Conservation (phyloP, 37 sponge, comb jelly and placozoan genomes). For the Petrosia ficiformis region DNA sequence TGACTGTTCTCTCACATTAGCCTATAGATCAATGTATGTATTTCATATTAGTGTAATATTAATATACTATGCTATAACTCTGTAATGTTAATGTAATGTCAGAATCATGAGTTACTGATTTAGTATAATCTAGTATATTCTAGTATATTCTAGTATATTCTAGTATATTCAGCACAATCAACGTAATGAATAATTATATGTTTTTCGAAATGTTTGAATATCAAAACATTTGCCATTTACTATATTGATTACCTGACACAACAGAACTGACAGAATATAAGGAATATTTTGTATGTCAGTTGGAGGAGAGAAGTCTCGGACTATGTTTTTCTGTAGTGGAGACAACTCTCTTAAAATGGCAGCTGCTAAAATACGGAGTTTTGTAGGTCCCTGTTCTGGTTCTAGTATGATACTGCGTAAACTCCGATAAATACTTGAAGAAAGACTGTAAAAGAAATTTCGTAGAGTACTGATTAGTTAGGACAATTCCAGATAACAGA, state of each 20-base stretch:
- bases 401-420: slow-evolving; percentile 56
- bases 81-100: too few relatives aligned
- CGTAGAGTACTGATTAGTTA: neutral
- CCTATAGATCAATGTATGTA: too few relatives aligned
- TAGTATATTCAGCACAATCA: too few relatives aligned
- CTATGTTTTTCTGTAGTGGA: slow-evolving; percentile 32
- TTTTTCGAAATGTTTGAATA: too few relatives aligned
- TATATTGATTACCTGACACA: slow-evolving; percentile 69
- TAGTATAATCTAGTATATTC: too few relatives aligned
- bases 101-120: too few relatives aligned
- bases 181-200: too few relatives aligned
- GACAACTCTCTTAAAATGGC: slow-evolving; percentile 61
- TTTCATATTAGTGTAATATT: too few relatives aligned
- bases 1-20: slow-evolving; percentile 2
- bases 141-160: too few relatives aligned
- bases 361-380: slow-evolving; percentile 40
- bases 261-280: slow-evolving; percentile 57
- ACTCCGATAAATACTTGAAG: slow-evolving; percentile 10
- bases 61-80: too few relatives aligned
- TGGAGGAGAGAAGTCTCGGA: slow-evolving; percentile 55
- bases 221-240: too few relatives aligned
- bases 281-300: slow-evolving; percentile 54
- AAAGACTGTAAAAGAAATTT: slow-evolving; percentile 9
- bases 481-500: too few relatives aligned
- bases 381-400: slow-evolving; percentile 68